Evolutionary conservation across 2,113 vertebrate species (phyloP).

Genomic region (Hippotragus niger): DNA sequence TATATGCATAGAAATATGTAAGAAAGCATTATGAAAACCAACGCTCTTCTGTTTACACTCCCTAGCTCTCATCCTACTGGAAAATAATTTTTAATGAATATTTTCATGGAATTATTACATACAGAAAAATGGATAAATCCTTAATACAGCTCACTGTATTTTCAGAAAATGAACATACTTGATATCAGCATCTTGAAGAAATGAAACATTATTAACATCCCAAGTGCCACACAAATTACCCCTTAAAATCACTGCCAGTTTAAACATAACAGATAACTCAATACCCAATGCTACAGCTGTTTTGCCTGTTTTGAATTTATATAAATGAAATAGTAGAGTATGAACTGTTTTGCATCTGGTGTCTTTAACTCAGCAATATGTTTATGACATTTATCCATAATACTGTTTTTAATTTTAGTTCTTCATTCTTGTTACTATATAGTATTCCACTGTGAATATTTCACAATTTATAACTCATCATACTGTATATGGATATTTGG

Average conservation of each 20-base stretch:
- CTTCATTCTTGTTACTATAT: background rate
- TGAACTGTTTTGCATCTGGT: background rate
- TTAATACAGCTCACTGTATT: background rate
- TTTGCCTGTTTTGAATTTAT: background rate
- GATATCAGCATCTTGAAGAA: background rate
- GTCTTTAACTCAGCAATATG: background rate
- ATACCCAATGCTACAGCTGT: background rate
- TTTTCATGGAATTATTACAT: background rate
- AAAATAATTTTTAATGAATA: background rate
- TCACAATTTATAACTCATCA: background rate
- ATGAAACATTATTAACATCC: background rate
- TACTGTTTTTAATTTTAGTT: background rate
- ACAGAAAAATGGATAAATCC: background rate
- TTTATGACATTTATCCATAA: background rate
- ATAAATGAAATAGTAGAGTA: background rate
- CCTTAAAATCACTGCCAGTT: background rate
- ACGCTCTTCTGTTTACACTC: background rate
- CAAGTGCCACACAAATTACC: background rate
- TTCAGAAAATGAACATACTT: background rate
- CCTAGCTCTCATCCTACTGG: background rate
- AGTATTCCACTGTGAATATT: background rate
- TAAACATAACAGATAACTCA: background rate
- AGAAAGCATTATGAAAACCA: background rate
- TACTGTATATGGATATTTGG: background rate
- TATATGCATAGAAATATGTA: background rate